Conservation (phyloP, 1,140 invertebrate genomes). For the Acromyrmex echinatior region DNA sequence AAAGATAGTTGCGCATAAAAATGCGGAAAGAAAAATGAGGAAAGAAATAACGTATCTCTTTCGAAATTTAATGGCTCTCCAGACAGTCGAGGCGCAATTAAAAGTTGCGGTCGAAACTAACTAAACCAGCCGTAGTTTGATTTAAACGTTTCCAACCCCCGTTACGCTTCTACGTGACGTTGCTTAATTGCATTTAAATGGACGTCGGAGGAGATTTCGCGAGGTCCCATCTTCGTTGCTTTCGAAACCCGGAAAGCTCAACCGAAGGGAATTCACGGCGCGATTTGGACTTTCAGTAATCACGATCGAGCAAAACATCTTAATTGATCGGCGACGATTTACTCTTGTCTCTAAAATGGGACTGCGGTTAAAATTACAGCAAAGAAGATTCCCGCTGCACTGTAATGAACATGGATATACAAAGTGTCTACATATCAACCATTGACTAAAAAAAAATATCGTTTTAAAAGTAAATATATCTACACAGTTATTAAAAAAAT, state of each 20-base stretch:
- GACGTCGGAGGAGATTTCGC: conserved; percentile 64
- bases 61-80: conserved; percentile 81
- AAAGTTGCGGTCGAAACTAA: conserved; percentile 84
- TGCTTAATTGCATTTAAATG: conserved; percentile 82
- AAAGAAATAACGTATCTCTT: conserved; percentile 79
- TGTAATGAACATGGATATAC: conserved; percentile 24
- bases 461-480: neutral
- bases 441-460: neutral
- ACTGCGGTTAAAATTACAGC: conserved; percentile 14
- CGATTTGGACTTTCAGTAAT: conserved; percentile 70
- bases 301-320: conserved; percentile 72
- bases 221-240: conserved; percentile 63
- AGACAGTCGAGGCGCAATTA: conserved; percentile 84
- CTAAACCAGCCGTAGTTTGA: conserved; percentile 83
- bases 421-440: neutral
- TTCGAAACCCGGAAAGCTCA: conserved; percentile 36
- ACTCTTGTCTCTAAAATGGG: conserved; percentile 7
- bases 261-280: conserved; percentile 25
- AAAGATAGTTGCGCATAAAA: neutral
- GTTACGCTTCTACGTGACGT: conserved; percentile 78
- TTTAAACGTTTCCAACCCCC: conserved; percentile 81
- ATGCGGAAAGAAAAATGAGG: conserved; percentile 46
- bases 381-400: conserved; percentile 2
- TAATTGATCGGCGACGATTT: conserved; percentile 71
- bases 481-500: neutral